These are phyloP conservation scores for Ephestia elutella DNA, from an alignment of 1,140 invertebrate species.

Conservation along the genomic window DNA sequence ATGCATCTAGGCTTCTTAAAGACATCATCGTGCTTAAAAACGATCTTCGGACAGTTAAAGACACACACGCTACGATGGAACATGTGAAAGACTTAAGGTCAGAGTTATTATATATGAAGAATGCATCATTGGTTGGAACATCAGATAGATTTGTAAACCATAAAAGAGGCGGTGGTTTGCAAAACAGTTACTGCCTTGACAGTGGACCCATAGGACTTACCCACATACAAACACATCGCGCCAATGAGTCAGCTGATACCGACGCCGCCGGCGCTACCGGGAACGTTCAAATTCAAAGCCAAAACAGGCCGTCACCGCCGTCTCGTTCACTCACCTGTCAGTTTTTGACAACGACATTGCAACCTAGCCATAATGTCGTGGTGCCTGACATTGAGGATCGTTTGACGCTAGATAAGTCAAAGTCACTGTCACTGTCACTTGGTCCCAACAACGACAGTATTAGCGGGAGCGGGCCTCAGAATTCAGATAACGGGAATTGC, in stretches of 20 bases:
- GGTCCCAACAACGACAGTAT: too few species aligned
- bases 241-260: background rate
- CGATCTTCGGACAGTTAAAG: background rate
- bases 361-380: too few species aligned
- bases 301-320: too few species aligned
- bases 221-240: background rate
- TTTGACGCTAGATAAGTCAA: too few species aligned
- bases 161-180: background rate
- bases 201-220: background rate
- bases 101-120: slow-evolving; percentile 3
- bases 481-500: too few species aligned
- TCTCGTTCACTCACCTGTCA: background rate
- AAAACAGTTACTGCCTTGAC: background rate
- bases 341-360: too few species aligned
- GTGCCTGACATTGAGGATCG: too few species aligned
- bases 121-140: background rate
- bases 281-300: too few species aligned
- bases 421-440: too few species aligned
- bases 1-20: slow-evolving; percentile 9
- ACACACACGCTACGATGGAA: background rate
- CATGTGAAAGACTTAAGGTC: background rate
- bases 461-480: too few species aligned
- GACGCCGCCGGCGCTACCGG: background rate
- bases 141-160: background rate
- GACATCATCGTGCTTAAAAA: slow-evolving; percentile 8